Percentiles rank a stretch among this genome's conserved stretches.
Conservation (phyloP, 1,140 invertebrate genomes). For the Tribolium madens region DNA sequence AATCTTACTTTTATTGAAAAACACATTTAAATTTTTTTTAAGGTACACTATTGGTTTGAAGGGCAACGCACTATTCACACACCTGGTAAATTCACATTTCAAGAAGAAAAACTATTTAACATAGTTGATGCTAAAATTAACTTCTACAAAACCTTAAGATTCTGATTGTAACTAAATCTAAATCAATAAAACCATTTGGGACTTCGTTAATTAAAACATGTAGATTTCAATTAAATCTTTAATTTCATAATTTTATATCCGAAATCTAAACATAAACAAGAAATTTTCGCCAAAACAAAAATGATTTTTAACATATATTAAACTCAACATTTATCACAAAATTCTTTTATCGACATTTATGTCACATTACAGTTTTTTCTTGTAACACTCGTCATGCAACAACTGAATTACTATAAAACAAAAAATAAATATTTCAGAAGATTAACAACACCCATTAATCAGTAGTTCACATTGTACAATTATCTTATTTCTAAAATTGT, state of each 20-base stretch:
- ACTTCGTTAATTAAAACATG: background rate
- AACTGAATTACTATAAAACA: background rate
- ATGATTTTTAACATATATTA: background rate
- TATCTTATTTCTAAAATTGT: background rate
- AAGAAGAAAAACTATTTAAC: constrained; percentile 49
- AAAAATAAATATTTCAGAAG: background rate
- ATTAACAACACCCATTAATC: background rate
- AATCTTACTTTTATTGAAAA: background rate
- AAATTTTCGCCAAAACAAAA: background rate
- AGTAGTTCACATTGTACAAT: background rate
- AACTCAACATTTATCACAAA: background rate
- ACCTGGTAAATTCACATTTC: constrained; percentile 43
- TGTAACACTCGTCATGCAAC: background rate
- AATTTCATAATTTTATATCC: background rate
- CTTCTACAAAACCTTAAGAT: constrained; percentile 51
- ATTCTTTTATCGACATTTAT: background rate
- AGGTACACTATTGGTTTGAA: constrained; percentile 51
- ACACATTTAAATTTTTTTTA: background rate
- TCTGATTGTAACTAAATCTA: constrained; percentile 35
- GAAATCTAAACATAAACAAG: background rate
- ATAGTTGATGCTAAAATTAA: constrained; percentile 53
- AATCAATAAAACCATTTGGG: background rate
- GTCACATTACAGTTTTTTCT: background rate
- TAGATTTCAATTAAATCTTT: background rate
- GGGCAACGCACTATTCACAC: constrained; percentile 30